A percentile compares a stretch with the other conserved stretches of the same genome.
Conservation (phyloP, 2,888 invertebrate genomes). For the Artemia sinica region DNA sequence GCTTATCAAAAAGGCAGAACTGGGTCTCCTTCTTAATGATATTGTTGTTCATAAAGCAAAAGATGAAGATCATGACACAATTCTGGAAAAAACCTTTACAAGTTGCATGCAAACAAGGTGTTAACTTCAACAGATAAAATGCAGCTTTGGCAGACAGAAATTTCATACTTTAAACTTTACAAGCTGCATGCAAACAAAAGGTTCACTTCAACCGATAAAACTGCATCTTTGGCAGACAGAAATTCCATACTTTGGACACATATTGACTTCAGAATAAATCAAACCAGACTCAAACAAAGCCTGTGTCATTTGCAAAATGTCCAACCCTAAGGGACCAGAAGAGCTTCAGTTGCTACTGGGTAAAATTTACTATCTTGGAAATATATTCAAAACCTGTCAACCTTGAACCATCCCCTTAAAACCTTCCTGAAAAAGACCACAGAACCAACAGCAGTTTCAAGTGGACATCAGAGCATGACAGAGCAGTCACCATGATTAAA, state of each 20-base stretch:
- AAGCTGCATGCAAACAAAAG: too few species aligned
- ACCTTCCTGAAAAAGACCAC: constrained; percentile 14
- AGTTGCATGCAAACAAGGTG: neutral
- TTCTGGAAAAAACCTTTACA: neutral
- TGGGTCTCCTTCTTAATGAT: constrained; percentile 12
- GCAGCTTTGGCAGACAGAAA: too few species aligned
- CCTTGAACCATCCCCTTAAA: constrained; percentile 8
- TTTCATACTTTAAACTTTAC: too few species aligned
- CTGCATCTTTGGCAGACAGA: neutral
- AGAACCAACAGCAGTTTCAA: too few species aligned
- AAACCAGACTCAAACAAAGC: constrained; percentile 13
- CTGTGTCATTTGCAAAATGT: neutral
- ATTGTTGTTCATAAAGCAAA: neutral
- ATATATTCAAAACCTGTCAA: neutral
- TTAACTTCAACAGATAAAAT: too few species aligned
- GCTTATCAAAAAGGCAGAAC: neutral
- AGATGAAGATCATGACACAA: neutral
- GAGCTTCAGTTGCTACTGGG: constrained; percentile 19
- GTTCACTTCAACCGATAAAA: constrained; percentile 16
- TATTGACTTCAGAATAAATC: constrained; percentile 10
- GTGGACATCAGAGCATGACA: too few species aligned
- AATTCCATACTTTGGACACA: constrained; percentile 13
- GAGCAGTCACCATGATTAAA: too few species aligned
- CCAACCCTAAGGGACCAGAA: constrained; percentile 11
- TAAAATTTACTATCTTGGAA: constrained; percentile 15